These are phyloP conservation scores for Benthosema pterotum DNA, from an alignment of 2,797 vertebrate species.

Conservation along the genomic window DNA sequence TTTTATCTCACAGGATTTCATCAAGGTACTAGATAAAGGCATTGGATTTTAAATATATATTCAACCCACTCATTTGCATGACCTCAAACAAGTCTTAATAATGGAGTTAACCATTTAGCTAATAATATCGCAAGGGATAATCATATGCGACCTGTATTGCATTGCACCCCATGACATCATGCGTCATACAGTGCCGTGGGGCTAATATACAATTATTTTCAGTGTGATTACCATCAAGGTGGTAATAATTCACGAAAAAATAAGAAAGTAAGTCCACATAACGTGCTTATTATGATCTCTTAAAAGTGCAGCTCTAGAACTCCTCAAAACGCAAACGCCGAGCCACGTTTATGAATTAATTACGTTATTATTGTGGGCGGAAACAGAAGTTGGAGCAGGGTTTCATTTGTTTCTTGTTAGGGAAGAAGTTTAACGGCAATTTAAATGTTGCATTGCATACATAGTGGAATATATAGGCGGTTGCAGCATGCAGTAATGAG, in stretches of 20 bases:
- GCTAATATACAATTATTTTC: background rate
- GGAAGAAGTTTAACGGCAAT: constrained; percentile 20
- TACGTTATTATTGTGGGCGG: constrained; percentile 1
- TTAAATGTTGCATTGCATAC: constrained; percentile 17
- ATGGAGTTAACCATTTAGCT: too few species aligned
- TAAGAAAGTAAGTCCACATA: background rate
- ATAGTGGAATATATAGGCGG: background rate
- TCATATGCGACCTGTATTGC: too few species aligned
- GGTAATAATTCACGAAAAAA: background rate
- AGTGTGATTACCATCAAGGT: background rate
- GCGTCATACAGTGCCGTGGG: too few species aligned
- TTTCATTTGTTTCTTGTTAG: constrained; percentile 24
- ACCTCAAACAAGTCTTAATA: too few species aligned
- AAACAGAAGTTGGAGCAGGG: background rate
- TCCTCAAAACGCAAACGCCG: background rate
- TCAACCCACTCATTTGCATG: too few species aligned
- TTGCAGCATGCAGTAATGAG: constrained; percentile 25
- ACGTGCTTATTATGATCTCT: constrained; percentile 3
- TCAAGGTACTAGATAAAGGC: too few species aligned
- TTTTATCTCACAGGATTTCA: too few species aligned
- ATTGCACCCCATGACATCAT: too few species aligned
- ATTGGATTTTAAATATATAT: too few species aligned
- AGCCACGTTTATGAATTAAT: too few species aligned
- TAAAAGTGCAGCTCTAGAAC: constrained; percentile 6
- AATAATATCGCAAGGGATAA: too few species aligned